Conservation (phyloP, 2,888 invertebrate species). For the Cheilosia impressa region DNA sequence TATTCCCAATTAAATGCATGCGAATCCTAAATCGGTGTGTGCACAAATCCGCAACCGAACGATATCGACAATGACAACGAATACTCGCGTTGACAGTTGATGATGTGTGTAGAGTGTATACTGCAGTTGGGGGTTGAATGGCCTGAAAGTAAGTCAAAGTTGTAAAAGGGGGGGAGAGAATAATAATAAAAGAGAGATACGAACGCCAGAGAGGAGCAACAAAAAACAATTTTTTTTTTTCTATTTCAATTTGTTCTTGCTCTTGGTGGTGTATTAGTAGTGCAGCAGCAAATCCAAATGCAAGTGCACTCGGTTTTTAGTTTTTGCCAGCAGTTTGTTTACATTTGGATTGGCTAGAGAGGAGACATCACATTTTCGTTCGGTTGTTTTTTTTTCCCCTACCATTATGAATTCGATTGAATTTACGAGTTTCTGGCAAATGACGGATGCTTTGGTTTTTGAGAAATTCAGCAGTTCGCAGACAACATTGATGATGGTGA, state of each 20-base stretch:
- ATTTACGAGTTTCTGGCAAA: conserved; percentile 16
- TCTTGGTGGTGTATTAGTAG: conserved; percentile 28
- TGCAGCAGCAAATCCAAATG: conserved; percentile 19
- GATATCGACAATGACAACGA: conserved; percentile 55
- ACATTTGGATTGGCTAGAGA: neutral
- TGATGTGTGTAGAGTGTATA: conserved; percentile 57
- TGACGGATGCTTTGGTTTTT: conserved; percentile 13
- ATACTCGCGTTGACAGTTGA: conserved; percentile 65
- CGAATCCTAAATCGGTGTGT: conserved; percentile 11
- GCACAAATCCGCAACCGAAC: conserved; percentile 29
- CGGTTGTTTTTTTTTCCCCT: neutral
- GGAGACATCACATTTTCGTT: conserved; percentile 27
- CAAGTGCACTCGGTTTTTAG: conserved; percentile 38
- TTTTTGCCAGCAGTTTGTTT: conserved; percentile 1
- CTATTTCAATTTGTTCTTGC: conserved; percentile 51
- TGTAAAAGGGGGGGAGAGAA: conserved; percentile 76
- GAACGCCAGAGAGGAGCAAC: conserved; percentile 32
- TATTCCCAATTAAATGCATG: conserved; percentile 37
- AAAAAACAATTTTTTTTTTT: conserved; percentile 15
- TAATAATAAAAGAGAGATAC: conserved; percentile 37
- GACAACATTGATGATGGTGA: conserved; percentile 17
- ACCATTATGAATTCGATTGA: neutral
- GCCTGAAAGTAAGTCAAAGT: conserved; percentile 84
- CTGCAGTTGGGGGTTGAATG: conserved; percentile 80
- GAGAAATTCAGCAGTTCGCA: neutral